These are phyloP conservation scores for Nycticebus coucang DNA, from an alignment of 2,113 vertebrate species.

Conservation along the genomic window DNA sequence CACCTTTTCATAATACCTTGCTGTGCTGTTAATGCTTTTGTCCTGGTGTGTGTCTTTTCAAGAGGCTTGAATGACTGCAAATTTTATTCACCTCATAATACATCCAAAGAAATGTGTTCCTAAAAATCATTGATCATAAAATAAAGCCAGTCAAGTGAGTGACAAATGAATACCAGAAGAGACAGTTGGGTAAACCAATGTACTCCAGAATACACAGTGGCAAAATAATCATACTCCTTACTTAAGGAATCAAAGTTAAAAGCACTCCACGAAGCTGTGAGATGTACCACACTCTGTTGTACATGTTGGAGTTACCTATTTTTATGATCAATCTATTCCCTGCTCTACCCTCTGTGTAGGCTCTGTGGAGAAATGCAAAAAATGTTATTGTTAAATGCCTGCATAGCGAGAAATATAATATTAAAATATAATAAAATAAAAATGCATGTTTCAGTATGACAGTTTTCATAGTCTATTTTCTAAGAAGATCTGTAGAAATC, in stretches of 20 bases:
- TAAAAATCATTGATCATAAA: neutral
- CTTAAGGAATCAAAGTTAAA: neutral
- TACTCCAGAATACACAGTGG: neutral
- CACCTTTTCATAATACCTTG: neutral
- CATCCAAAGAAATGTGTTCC: neutral
- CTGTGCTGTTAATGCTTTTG: neutral
- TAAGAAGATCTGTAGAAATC: constrained; percentile 70
- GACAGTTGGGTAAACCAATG: neutral
- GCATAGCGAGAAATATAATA: constrained; percentile 58
- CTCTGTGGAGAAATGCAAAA: constrained; percentile 50
- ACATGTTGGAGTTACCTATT: neutral
- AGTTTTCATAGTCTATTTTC: constrained; percentile 54
- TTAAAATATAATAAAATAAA: constrained; percentile 47
- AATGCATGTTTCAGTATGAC: constrained; percentile 61
- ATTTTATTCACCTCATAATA: neutral
- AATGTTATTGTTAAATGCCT: constrained; percentile 68
- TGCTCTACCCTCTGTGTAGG: neutral
- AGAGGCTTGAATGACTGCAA: neutral
- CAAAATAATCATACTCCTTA: neutral
- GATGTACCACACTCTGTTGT: neutral
- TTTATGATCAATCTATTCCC: neutral
- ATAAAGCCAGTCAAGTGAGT: neutral
- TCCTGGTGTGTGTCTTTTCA: neutral
- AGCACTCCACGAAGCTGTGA: neutral
- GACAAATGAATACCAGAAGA: neutral